These are phyloP conservation scores for Eristalinus sepulchralis DNA, from an alignment of 2,888 invertebrate genomes.

Conservation along the genomic window DNA sequence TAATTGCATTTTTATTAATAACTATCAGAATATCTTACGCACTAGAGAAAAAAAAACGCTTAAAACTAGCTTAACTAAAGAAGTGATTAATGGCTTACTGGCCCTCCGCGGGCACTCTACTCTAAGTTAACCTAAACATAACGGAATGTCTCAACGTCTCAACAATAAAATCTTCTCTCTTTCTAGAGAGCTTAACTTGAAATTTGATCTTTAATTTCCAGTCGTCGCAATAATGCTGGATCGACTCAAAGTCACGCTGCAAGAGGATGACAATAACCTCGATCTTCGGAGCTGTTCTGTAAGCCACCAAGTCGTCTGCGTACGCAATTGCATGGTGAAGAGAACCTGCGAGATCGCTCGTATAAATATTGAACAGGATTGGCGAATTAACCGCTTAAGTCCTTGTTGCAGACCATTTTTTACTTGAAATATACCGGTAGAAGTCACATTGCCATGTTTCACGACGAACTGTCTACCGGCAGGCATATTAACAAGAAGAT, in stretches of 20 bases:
- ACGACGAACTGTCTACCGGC: background rate
- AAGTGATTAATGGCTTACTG: too few species aligned
- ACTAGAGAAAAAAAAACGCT: too few species aligned
- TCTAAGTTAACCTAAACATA: too few species aligned
- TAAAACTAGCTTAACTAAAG: too few species aligned
- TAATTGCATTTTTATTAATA: too few species aligned
- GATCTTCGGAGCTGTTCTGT: background rate
- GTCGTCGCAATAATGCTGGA: background rate
- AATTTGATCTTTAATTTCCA: background rate
- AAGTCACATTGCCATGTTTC: slow-evolving; percentile 1
- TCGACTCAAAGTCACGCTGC: background rate
- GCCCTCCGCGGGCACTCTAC: too few species aligned
- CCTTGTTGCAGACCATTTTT: slow-evolving; percentile 9
- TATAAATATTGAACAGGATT: background rate
- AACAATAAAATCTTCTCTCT: too few species aligned
- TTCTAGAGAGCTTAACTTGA: too few species aligned
- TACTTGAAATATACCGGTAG: background rate
- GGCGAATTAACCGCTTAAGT: background rate
- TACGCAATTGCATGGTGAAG: slow-evolving; percentile 11
- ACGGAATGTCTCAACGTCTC: too few species aligned
- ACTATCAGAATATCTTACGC: too few species aligned
- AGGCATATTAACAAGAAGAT: background rate
- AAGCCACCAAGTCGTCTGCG: slow-evolving; percentile 4
- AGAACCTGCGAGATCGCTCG: background rate
- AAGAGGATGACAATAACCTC: slow-evolving; percentile 5